Percentiles rank a stretch among this genome's conserved stretches.
Conservation (phyloP, 2,113 vertebrate genomes). For the Seriola dumerili region DNA sequence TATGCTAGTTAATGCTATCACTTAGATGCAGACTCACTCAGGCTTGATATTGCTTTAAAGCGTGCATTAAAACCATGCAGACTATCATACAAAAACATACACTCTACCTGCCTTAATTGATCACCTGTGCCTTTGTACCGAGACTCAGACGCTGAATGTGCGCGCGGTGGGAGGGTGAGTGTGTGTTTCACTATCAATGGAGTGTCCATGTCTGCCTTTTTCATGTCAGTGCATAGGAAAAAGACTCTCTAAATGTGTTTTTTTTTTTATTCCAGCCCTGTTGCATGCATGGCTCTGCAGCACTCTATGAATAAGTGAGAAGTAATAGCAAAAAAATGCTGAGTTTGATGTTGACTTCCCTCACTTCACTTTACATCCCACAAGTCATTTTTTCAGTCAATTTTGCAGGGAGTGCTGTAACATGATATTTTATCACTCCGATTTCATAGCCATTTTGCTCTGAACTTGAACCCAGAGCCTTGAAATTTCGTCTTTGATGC, state of each 20-base stretch:
- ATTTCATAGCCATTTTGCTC: slow-evolving; percentile 50
- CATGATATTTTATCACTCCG: slow-evolving; percentile 32
- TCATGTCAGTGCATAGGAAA: neutral
- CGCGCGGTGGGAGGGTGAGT: neutral
- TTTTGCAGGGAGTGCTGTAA: slow-evolving; percentile 52
- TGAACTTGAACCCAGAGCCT: slow-evolving; percentile 47
- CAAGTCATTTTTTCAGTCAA: slow-evolving; percentile 36
- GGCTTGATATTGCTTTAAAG: slow-evolving; percentile 23
- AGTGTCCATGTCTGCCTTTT: slow-evolving; percentile 36
- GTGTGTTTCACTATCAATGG: slow-evolving; percentile 17
- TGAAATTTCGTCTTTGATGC: slow-evolving; percentile 44
- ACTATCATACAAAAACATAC: slow-evolving; percentile 8
- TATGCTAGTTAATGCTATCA: slow-evolving; percentile 40
- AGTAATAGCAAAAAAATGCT: slow-evolving; percentile 14
- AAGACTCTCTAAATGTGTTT: neutral
- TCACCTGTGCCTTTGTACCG: slow-evolving; percentile 45
- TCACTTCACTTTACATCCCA: slow-evolving; percentile 40
- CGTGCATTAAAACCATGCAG: neutral
- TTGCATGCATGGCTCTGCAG: slow-evolving; percentile 16
- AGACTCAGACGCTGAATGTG: slow-evolving; percentile 31
- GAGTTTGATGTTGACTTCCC: slow-evolving; percentile 41
- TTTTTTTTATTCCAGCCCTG: neutral
- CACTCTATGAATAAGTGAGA: slow-evolving; percentile 28
- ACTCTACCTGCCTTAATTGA: slow-evolving; percentile 1
- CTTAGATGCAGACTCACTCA: slow-evolving; percentile 39